Conservation (phyloP, 1,140 invertebrate genomes). For the Manduca sexta region DNA sequence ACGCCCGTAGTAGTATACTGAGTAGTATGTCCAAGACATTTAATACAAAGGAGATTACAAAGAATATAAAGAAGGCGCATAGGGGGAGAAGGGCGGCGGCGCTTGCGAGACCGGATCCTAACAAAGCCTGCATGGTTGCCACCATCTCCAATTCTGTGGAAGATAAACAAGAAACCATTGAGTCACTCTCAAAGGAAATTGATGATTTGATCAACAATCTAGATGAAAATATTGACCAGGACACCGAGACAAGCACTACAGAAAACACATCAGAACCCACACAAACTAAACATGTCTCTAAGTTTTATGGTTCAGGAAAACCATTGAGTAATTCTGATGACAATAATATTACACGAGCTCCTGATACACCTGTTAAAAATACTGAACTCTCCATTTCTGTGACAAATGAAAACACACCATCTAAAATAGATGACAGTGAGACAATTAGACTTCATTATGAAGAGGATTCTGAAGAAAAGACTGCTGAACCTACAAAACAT, state of each 20-base stretch:
- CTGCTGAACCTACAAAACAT: constrained; percentile 40
- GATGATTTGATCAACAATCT: constrained; percentile 60
- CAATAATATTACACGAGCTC: constrained; percentile 39
- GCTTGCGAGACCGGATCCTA: constrained; percentile 20
- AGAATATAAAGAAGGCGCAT: constrained; percentile 64
- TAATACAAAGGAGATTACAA: constrained; percentile 63
- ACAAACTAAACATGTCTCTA: constrained; percentile 47
- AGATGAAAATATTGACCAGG: constrained; percentile 57
- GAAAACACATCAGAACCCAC: constrained; percentile 33
- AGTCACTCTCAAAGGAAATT: constrained; percentile 62
- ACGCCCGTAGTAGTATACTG: constrained; percentile 68
- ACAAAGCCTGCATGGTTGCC: constrained; percentile 34
- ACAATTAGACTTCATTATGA: constrained; percentile 63
- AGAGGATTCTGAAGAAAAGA: constrained; percentile 53
- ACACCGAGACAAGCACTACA: too few relatives aligned
- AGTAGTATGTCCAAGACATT: constrained; percentile 68
- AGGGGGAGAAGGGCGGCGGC: constrained; percentile 50
- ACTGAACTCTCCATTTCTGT: constrained; percentile 53
- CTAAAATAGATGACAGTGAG: constrained; percentile 62
- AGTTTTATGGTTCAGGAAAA: constrained; percentile 52
- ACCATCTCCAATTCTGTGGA: constrained; percentile 38
- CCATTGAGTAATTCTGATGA: constrained; percentile 42
- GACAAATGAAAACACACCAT: constrained; percentile 57
- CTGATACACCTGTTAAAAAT: constrained; percentile 63
- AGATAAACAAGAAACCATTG: constrained; percentile 53